Evolutionary conservation across 2,888 invertebrate species (phyloP).

Genomic region (Dichetophora obliterata): DNA sequence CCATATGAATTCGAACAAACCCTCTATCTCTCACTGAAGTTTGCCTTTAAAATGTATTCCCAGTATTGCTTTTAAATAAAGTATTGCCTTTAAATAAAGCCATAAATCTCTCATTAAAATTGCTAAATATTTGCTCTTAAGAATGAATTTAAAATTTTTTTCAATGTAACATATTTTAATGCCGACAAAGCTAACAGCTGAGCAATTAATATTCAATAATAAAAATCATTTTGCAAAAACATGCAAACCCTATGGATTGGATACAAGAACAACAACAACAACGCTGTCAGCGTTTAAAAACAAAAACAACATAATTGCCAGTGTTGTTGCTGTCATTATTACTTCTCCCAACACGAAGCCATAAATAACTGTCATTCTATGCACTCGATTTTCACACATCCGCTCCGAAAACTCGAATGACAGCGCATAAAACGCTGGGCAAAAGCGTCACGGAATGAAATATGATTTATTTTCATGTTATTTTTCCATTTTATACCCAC

Average conservation of each 20-base stretch:
- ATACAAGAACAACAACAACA: not conserved
- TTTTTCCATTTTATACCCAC: too few species aligned
- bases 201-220: not conserved
- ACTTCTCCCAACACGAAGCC: not conserved
- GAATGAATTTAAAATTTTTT: too few species aligned
- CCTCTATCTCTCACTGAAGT: too few species aligned
- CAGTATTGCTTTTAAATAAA: too few species aligned
- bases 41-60: too few species aligned
- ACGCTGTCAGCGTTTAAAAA: not conserved
- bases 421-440: not conserved
- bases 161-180: too few species aligned
- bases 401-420: conserved; percentile 4
- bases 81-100: too few species aligned
- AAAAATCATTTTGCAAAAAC: not conserved
- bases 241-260: not conserved
- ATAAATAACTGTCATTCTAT: conserved; percentile 21
- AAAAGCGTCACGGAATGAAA: not conserved
- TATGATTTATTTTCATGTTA: too few species aligned
- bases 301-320: conserved; percentile 6
- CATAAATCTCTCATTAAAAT: too few species aligned
- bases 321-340: not conserved
- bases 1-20: too few species aligned
- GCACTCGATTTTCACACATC: conserved; percentile 19
- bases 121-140: too few species aligned
- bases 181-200: too few species aligned